Evolutionary conservation across 1,140 invertebrate genomes (phyloP).

Genomic region (Chlorops oryzae): DNA sequence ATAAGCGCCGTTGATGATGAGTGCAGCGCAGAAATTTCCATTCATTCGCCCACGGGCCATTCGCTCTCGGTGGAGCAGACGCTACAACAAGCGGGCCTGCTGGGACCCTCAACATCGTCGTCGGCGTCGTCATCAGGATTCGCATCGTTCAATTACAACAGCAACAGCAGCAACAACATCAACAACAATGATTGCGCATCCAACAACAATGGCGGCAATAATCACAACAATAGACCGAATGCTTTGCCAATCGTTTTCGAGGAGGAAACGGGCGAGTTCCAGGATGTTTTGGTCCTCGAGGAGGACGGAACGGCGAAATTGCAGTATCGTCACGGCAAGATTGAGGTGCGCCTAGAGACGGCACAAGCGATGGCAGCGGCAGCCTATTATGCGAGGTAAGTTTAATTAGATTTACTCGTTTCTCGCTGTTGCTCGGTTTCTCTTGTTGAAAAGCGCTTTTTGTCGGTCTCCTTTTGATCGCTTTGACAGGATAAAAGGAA

Average conservation of each 20-base stretch:
- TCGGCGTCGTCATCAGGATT: neutral
- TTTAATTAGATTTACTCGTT: neutral
- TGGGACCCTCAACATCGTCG: constrained; percentile 2
- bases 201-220: neutral
- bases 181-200: neutral
- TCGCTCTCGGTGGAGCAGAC: constrained; percentile 11
- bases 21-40: neutral
- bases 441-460: too few species aligned
- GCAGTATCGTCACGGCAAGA: constrained; percentile 22
- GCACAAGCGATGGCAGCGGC: constrained; percentile 23
- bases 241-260: constrained; percentile 19
- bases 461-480: too few species aligned
- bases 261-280: constrained; percentile 15
- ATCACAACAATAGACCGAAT: constrained; percentile 9
- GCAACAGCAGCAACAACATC: constrained; percentile 2
- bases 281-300: constrained; percentile 12
- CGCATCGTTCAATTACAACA: neutral
- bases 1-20: neutral
- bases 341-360: constrained; percentile 23
- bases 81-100: constrained; percentile 15
- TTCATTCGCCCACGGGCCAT: too few species aligned
- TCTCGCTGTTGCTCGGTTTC: too few species aligned
- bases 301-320: constrained; percentile 18
- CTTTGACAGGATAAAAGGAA: too few species aligned
- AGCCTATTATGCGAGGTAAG: constrained; percentile 25